These are phyloP conservation scores for Forbesichthys papilliferus DNA, from an alignment of 2,113 vertebrate species.

Conservation along the genomic window DNA sequence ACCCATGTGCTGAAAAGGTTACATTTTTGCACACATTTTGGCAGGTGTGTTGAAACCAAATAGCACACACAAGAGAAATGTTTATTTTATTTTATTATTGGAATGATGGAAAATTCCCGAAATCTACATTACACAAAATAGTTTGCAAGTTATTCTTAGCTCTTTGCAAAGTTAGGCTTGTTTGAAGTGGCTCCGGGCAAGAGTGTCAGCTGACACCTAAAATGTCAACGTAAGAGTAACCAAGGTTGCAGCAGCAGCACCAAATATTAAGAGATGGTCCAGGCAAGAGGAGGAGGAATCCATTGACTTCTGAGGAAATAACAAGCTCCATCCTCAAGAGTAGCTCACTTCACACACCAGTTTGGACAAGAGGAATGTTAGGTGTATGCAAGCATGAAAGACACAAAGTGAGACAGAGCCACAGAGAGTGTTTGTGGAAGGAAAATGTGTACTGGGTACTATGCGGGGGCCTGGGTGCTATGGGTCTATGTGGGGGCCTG, in stretches of 20 bases:
- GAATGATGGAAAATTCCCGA: background rate
- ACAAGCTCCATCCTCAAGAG: slow-evolving; percentile 22
- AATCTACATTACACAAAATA: background rate
- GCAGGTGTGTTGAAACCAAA: background rate
- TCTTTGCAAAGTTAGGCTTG: background rate
- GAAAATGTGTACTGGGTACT: background rate
- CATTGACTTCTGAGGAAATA: slow-evolving; percentile 58
- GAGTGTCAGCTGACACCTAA: background rate
- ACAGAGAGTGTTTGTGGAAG: background rate
- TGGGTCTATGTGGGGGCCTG: too few species aligned
- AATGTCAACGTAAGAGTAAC: slow-evolving; percentile 3
- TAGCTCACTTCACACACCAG: slow-evolving; percentile 14
- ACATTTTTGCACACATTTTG: too few species aligned
- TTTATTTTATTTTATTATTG: too few species aligned
- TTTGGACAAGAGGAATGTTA: slow-evolving; percentile 12
- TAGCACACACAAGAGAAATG: background rate
- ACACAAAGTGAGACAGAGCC: background rate
- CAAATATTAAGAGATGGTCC: slow-evolving; percentile 42
- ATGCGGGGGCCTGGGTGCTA: too few species aligned
- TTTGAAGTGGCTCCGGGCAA: background rate
- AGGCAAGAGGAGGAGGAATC: slow-evolving; percentile 15
- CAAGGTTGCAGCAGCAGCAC: background rate
- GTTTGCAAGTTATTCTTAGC: background rate
- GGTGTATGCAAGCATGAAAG: background rate
- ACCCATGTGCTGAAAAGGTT: too few species aligned